Evolutionary conservation across 2,888 invertebrate genomes (phyloP).

Genomic region (Altica lythri): DNA sequence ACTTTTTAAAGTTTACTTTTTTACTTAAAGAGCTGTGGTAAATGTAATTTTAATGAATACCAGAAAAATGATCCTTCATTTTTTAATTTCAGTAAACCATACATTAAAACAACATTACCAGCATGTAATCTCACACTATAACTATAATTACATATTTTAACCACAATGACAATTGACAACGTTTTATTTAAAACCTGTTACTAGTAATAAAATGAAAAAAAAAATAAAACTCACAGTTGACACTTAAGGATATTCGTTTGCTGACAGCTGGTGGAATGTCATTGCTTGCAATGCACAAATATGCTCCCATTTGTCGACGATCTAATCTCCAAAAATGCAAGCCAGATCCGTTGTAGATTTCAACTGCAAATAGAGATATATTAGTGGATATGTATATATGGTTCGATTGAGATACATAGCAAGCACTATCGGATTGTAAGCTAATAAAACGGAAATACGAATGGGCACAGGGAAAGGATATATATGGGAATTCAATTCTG

Average conservation of each 20-base stretch:
- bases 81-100: no score
- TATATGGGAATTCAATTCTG: no score
- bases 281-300: slow-evolving; percentile 90
- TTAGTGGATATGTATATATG: not conserved
- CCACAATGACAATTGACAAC: no score
- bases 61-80: no score
- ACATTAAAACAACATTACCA: not conserved
- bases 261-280: slow-evolving; percentile 91
- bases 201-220: not conserved
- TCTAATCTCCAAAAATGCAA: slow-evolving; percentile 79
- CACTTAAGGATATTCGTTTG: slow-evolving; percentile 83
- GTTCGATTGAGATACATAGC: not conserved
- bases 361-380: slow-evolving; percentile 60
- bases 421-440: not conserved
- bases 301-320: slow-evolving; percentile 88
- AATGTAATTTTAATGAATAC: no score
- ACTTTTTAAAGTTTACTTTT: no score
- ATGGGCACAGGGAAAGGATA: no score
- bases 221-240: slow-evolving; percentile 77
- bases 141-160: no score
- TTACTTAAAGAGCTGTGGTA: no score
- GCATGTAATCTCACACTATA: not conserved
- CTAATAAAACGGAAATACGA: slow-evolving; percentile 19
- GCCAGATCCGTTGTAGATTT: slow-evolving; percentile 76
- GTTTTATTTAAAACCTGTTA: no score